A percentile compares a stretch with the other conserved stretches of the same genome.
Evolutionary conservation across 2,113 vertebrate species (phyloP).

Genomic region (Castor canadensis): DNA sequence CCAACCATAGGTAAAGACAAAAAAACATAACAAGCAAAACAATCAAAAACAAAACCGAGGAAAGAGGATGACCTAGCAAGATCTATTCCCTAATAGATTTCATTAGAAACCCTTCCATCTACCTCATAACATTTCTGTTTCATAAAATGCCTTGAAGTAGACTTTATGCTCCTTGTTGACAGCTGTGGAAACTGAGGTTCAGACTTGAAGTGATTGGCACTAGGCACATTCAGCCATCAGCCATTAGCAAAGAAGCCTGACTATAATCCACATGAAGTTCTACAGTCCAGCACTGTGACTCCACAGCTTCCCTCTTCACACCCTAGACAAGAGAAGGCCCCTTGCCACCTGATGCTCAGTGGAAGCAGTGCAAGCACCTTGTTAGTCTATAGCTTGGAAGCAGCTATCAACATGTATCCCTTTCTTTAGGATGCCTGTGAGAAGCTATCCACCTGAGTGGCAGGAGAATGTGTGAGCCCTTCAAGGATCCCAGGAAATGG

Average conservation of each 20-base stretch:
- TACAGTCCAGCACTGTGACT: too few species aligned
- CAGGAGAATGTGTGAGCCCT: neutral
- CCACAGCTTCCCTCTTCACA: neutral
- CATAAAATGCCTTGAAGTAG: neutral
- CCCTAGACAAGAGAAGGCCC: neutral
- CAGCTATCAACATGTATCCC: neutral
- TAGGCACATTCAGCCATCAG: neutral
- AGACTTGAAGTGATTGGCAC: neutral
- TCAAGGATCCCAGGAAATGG: neutral
- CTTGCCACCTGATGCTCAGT: neutral
- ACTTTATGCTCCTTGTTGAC: neutral
- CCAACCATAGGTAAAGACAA: neutral
- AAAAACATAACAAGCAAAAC: neutral
- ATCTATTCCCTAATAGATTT: neutral
- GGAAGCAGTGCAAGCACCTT: neutral
- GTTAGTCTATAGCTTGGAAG: neutral
- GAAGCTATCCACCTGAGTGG: neutral
- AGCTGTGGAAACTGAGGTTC: neutral
- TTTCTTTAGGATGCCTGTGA: neutral
- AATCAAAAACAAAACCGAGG: too few species aligned
- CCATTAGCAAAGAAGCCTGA: neutral
- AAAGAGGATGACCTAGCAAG: neutral
- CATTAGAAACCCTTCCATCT: neutral
- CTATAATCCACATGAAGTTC: rapidly evolving
- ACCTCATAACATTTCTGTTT: neutral